Evolutionary conservation across 2,888 invertebrate species (phyloP), one percentile per base, ranked within the genome.

Genomic region (Orthosia gracilis): DNA sequence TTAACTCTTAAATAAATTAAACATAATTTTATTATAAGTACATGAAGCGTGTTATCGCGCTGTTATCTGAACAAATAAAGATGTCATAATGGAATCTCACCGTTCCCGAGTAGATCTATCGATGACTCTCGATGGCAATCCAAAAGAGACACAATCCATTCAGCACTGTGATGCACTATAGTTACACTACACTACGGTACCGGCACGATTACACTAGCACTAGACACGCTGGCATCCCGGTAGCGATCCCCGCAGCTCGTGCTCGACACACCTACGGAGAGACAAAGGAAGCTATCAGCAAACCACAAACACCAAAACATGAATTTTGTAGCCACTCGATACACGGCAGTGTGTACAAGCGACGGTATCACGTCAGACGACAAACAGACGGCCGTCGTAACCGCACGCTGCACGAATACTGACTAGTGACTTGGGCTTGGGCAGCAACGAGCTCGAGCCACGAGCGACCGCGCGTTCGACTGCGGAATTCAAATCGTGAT

Each of bases 41-140:
- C 63, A 66, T 49, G 59, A 69, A 76, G 49, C 69, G 73, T 49
- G 69, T 65, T 83, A 82, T 65, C 76, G 63, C 70, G 64, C 57
- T 62, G 31, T 63, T 85, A 85, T 58, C 66, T 76, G 71, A 82
- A 81, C 69, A 82, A 75, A 84, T 73, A 84, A 77, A 73, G 74
- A 66, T 78, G 73, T 82, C 82, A 81, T 86, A 85, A 76, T 81
- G 66, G 45, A 68, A 80, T 75, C 83, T 95, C 86, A 96, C 96
- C 96, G 95, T 96, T 96, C 95, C 94, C 95, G 94, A 94, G 92
- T 95, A 91, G 94, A 88, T 94, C 93, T 95, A 94, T 89, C 91
- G 95, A 94, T 92, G 95, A 96, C 93, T 93, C 93, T 93, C 94
- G 94, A 91, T 94, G 94, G 94, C 94, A 96, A 96, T 96, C 96